phyloP scores from a whole-genome alignment of 2,888 invertebrate species.

The Galeruca laticollis region DNA sequence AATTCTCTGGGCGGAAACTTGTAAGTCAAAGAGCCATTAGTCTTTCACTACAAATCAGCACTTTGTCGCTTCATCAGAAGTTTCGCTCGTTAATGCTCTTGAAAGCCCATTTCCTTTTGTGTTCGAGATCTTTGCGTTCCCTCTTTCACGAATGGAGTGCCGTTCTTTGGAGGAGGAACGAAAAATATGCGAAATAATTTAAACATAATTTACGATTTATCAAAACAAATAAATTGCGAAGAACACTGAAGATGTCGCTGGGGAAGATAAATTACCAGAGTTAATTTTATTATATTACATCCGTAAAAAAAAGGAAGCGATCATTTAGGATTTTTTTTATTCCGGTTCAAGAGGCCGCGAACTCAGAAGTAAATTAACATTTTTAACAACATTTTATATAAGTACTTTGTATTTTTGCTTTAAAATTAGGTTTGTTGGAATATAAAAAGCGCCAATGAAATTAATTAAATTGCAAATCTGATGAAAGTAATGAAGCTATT shows the following conservation, averaged over 20 bases:
- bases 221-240: neutral
- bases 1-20: constrained; percentile 60
- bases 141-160: constrained; percentile 35
- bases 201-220: constrained; percentile 19
- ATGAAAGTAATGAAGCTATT: too few species aligned
- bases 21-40: constrained; percentile 64
- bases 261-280: neutral
- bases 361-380: too few species aligned
- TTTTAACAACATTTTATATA: too few species aligned
- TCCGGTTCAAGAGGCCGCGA: too few species aligned
- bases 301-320: too few species aligned
- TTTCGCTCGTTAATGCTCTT: constrained; percentile 49
- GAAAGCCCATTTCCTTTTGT: constrained; percentile 42
- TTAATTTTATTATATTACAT: too few species aligned
- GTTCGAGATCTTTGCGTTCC: constrained; percentile 20
- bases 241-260: neutral
- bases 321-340: too few species aligned
- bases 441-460: too few species aligned
- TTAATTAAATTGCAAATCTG: too few species aligned
- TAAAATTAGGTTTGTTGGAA: too few species aligned
- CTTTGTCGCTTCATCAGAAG: constrained; percentile 62
- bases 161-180: constrained; percentile 10
- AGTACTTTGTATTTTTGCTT: too few species aligned
- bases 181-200: constrained; percentile 37
- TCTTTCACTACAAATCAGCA: constrained; percentile 64